phyloP scores from a whole-genome alignment of 2,888 invertebrate genomes.

The Entomobrya multifasciata region DNA sequence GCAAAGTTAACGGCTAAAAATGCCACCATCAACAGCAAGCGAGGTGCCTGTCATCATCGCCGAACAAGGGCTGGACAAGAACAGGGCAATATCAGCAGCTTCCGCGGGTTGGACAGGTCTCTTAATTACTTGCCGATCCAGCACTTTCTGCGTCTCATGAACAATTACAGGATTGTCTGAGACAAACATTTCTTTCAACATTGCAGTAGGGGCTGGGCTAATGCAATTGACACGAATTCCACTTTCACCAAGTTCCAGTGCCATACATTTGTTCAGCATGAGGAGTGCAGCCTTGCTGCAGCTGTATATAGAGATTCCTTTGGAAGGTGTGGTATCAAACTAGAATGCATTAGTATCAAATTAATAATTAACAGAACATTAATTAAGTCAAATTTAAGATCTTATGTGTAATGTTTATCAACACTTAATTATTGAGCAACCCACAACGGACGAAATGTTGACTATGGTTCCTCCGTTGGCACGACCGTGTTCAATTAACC shows the following conservation, averaged over 20 bases:
- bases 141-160: conserved; percentile 68
- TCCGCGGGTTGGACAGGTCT: conserved; percentile 69
- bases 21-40: conserved; percentile 71
- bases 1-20: conserved; percentile 53
- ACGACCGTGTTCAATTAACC: conserved; percentile 83
- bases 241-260: conserved; percentile 89
- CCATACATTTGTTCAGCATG: conserved; percentile 90
- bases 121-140: conserved; percentile 73
- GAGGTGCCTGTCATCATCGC: conserved; percentile 70
- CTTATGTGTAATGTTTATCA: neutral
- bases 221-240: conserved; percentile 71
- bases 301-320: conserved; percentile 85
- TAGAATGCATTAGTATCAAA: neutral
- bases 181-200: conserved; percentile 73
- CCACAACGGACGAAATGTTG: conserved; percentile 92
- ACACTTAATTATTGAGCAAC: neutral
- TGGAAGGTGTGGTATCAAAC: conserved; percentile 72
- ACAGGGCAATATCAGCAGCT: conserved; percentile 71
- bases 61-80: conserved; percentile 65
- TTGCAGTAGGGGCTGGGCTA: conserved; percentile 69
- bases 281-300: conserved; percentile 94
- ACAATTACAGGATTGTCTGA: conserved; percentile 66
- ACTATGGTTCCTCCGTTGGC: conserved; percentile 88
- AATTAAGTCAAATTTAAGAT: too few species aligned
- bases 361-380: neutral